A percentile compares a stretch with the other conserved stretches of the same genome.
These are phyloP conservation scores for Limnephilus lunatus DNA, from an alignment of 2,888 invertebrate species.

Conservation along the genomic window DNA sequence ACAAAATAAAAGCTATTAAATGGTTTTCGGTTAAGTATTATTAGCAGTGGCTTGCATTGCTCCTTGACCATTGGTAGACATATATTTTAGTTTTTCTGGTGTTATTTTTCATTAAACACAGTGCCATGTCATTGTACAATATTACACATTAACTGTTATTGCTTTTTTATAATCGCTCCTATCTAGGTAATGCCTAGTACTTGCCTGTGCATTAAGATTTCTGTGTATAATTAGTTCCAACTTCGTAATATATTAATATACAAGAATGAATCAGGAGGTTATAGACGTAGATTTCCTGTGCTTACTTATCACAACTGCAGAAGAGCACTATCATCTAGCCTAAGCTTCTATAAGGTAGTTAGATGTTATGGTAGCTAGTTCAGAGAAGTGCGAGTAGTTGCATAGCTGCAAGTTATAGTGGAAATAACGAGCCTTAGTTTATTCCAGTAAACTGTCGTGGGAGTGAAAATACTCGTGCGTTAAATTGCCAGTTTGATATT, in stretches of 20 bases:
- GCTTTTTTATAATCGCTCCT: too few relatives aligned
- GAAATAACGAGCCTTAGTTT: slow-evolving; percentile 26
- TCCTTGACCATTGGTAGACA: too few relatives aligned
- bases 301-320: not conserved
- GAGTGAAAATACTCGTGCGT: slow-evolving; percentile 28
- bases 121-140: too few relatives aligned
- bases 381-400: not conserved
- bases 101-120: too few relatives aligned
- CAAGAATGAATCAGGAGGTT: not conserved
- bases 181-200: too few relatives aligned
- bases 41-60: too few relatives aligned
- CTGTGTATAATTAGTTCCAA: not conserved
- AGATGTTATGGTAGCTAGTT: not conserved
- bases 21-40: too few relatives aligned
- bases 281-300: not conserved
- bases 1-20: too few relatives aligned
- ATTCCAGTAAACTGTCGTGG: slow-evolving; percentile 19
- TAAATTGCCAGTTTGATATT: slow-evolving; percentile 40
- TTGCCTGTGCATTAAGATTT: too few relatives aligned
- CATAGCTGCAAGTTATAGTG: not conserved
- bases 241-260: not conserved
- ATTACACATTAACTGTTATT: too few relatives aligned
- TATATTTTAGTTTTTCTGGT: too few relatives aligned
- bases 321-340: not conserved
- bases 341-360: not conserved